These are phyloP conservation scores for Lordiphosa andalusiaca DNA, from an alignment of 2,888 invertebrate species.

Conservation along the genomic window DNA sequence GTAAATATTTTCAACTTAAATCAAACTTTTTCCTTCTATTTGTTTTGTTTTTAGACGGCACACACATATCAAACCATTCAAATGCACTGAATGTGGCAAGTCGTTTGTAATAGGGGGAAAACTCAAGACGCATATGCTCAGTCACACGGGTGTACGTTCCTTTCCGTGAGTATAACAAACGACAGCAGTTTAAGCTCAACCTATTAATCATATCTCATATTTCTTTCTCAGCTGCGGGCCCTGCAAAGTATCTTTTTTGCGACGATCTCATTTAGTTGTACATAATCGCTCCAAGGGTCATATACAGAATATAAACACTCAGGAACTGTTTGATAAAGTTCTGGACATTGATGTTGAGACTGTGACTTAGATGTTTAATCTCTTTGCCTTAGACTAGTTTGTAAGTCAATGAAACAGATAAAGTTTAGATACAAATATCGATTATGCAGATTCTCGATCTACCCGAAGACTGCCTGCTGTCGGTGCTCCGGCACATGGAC, in stretches of 20 bases:
- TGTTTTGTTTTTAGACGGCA: constrained; percentile 41
- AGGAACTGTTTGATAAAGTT: neutral
- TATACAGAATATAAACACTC: constrained; percentile 34
- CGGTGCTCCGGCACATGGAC: constrained; percentile 18
- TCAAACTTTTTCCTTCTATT: too few species aligned
- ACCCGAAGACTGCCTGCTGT: constrained; percentile 25
- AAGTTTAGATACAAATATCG: constrained; percentile 11
- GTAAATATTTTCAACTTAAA: too few species aligned
- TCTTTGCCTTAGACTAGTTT: neutral
- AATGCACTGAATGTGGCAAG: constrained; percentile 60
- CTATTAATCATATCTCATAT: too few species aligned
- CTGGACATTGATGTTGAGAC: constrained; percentile 22
- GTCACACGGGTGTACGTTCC: constrained; percentile 55
- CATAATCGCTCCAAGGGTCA: constrained; percentile 61
- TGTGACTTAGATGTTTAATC: constrained; percentile 1
- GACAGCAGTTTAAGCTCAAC: neutral
- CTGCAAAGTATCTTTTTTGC: constrained; percentile 58
- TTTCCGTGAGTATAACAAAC: constrained; percentile 47
- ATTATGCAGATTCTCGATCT: constrained; percentile 13
- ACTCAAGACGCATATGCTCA: constrained; percentile 53
- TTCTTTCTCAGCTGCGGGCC: constrained; percentile 42
- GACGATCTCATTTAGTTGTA: constrained; percentile 50
- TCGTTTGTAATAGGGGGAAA: constrained; percentile 60
- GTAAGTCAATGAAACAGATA: neutral
- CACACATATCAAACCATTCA: constrained; percentile 55